phyloP scores from a whole-genome alignment of 1,140 invertebrate genomes.

The Pentalonia nigronervosa region DNA sequence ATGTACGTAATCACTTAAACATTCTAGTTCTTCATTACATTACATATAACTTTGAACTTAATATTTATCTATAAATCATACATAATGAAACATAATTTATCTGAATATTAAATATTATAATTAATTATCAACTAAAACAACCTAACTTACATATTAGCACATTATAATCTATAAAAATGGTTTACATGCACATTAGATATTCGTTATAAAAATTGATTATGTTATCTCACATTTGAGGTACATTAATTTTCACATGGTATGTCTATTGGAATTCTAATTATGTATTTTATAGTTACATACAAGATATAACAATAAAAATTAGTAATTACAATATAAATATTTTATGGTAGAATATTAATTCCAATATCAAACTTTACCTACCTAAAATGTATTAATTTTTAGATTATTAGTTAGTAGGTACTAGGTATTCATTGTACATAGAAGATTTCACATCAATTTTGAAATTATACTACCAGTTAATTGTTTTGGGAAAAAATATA shows the following conservation, averaged over 20 bases:
- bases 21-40: not conserved
- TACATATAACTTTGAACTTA: not conserved
- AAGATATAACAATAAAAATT: not conserved
- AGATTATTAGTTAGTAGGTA: not conserved
- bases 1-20: not conserved
- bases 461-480: too few relatives aligned
- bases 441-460: not conserved
- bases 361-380: not conserved
- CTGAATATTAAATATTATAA: not conserved
- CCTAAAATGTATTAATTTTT: not conserved
- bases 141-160: not conserved
- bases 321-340: not conserved
- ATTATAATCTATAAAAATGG: not conserved
- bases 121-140: not conserved
- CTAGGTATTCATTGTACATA: not conserved
- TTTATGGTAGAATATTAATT: too few relatives aligned
- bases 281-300: not conserved
- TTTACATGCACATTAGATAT: too few relatives aligned
- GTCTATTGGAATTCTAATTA: not conserved
- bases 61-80: conserved; percentile 10
- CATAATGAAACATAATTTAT: not conserved
- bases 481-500: too few relatives aligned
- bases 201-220: not conserved
- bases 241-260: not conserved
- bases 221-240: not conserved